These are phyloP conservation scores for Lydus trimaculatus DNA, from an alignment of 2,888 invertebrate species.

Conservation along the genomic window DNA sequence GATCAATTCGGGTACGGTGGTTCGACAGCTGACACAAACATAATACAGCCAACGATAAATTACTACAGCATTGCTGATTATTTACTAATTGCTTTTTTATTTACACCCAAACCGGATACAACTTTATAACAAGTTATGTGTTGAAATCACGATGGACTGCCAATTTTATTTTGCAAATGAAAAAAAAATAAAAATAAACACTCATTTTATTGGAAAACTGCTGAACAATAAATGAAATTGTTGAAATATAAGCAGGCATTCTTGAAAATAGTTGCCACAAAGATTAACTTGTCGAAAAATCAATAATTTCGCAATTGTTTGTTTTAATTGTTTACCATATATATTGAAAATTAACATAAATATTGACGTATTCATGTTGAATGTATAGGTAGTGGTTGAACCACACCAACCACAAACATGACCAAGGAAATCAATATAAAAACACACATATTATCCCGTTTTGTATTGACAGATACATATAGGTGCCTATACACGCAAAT, in stretches of 20 bases:
- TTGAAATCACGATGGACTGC: background rate
- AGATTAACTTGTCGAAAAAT: background rate
- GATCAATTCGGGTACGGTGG: conserved; percentile 37
- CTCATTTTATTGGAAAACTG: no score
- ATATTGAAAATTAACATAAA: background rate
- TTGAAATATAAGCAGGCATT: no score
- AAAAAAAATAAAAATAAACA: no score
- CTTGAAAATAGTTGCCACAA: no score
- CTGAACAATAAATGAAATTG: no score
- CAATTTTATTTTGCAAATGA: no score
- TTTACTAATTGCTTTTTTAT: conserved; percentile 34
- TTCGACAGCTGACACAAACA: conserved; percentile 42
- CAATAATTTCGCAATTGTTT: background rate
- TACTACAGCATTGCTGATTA: conserved; percentile 29
- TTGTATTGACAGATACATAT: background rate
- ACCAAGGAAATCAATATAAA: background rate
- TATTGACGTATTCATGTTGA: background rate
- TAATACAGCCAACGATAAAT: conserved; percentile 34
- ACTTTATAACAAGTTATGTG: background rate
- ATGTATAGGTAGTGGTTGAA: background rate
- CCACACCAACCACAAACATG: background rate
- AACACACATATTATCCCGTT: background rate
- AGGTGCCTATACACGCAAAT: background rate
- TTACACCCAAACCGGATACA: conserved; percentile 13
- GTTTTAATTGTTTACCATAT: no score